Evolutionary conservation across 1,140 invertebrate genomes (phyloP), one percentile per base, ranked within the genome.

Genomic region (Theocolax elegans): DNA sequence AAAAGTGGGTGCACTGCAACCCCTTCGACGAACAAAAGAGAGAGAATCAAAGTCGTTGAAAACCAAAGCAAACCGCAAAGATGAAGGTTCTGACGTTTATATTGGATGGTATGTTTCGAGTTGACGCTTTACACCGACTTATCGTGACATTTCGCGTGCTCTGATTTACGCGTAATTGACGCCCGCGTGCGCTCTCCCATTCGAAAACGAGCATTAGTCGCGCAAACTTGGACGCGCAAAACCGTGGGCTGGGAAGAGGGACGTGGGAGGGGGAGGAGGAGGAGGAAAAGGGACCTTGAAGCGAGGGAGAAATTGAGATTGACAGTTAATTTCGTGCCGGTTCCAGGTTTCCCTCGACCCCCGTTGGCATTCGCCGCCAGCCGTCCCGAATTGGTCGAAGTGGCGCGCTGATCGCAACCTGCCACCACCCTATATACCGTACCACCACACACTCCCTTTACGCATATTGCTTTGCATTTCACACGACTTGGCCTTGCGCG

Each of bases 321-420:
- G 84, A 86, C 84, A 85, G 84, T 85, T 85, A 85, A 86, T 85
- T 85, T 85, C 83, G 80, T 76, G 77, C 78, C 78, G 75, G 63
- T 72, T 67, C 29, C 63, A 60, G 63, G 44, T 54, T n/a, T 4
- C 19, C 25, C 21, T 21, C 38, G 27, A 21, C 44, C 31, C 44
- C 44, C 15, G 23, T 35, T 35, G 31, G 31, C 31, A 4, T 35
- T 35, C n/a, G n/a, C n/a, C 38, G 66, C 49, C 56, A 68, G 40
- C 53, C 29, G 29, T 13, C 7, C 76, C 76, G 79, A 81, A 83
- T 81, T 80, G n/a, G n/a, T n/a, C n/a, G n/a, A n/a, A n/a, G n/a
- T n/a, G n/a, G n/a, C n/a, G n/a, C 31, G 31, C 10, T 35, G 31
- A 35, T 10, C 19, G 17, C 60, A 40, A 49, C 29, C 54, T 49